A percentile compares a stretch with the other conserved stretches of the same genome.
phyloP scores from a whole-genome alignment of 2,797 vertebrate species.

The Trachurus trachurus region DNA sequence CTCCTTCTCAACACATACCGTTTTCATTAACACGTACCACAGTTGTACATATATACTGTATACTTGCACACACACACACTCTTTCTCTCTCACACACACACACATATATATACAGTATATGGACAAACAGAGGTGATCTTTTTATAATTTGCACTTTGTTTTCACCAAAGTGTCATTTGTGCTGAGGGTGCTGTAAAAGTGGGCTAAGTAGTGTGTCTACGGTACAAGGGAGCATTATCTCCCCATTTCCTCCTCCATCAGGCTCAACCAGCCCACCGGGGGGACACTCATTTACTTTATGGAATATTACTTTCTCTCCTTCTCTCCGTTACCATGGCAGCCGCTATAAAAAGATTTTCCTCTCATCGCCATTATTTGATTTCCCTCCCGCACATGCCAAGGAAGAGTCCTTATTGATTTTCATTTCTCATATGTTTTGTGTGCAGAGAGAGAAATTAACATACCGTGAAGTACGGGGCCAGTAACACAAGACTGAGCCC shows the following conservation, averaged over 20 bases:
- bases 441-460: constrained; percentile 73
- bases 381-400: constrained; percentile 36
- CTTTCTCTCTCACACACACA: neutral
- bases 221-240: constrained; percentile 71
- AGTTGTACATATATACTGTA: no score
- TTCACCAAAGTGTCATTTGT: constrained; percentile 65
- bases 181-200: constrained; percentile 74
- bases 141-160: constrained; percentile 71
- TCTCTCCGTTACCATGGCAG: constrained; percentile 84
- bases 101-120: neutral
- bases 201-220: constrained; percentile 74
- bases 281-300: constrained; percentile 85
- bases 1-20: constrained; percentile 38
- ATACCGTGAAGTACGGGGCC: constrained; percentile 65
- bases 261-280: constrained; percentile 78
- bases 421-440: constrained; percentile 81
- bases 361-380: constrained; percentile 81
- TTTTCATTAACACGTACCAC: constrained; percentile 38
- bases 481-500: constrained; percentile 39
- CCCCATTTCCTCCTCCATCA: constrained; percentile 77
- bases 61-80: neutral
- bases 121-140: constrained; percentile 44
- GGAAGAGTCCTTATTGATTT: constrained; percentile 84
- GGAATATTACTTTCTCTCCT: constrained; percentile 85
- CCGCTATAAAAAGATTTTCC: constrained; percentile 86